phyloP scores from a whole-genome alignment of 2,888 invertebrate species.

The Pseudanteris insignis region DNA sequence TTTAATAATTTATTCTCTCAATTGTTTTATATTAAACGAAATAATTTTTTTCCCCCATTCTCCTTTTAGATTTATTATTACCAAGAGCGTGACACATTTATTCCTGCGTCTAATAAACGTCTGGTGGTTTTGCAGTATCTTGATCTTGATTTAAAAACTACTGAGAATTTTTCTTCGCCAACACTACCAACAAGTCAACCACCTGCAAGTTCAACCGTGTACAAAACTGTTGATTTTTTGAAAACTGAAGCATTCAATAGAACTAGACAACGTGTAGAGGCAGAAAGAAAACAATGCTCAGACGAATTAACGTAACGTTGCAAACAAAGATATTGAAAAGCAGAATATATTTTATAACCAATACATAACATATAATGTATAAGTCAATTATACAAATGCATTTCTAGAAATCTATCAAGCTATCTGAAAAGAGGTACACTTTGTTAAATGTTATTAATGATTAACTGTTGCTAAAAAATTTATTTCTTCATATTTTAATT shows the following conservation, averaged over 20 bases:
- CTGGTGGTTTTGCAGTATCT: slow-evolving; percentile 78
- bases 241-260: slow-evolving; percentile 93
- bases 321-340: neutral
- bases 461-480: too few relatives aligned
- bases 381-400: too few relatives aligned
- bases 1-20: too few relatives aligned
- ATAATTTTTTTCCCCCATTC: neutral
- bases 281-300: slow-evolving; percentile 69
- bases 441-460: too few relatives aligned
- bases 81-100: slow-evolving; percentile 58
- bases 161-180: slow-evolving; percentile 62
- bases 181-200: slow-evolving; percentile 64
- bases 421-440: too few relatives aligned
- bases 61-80: slow-evolving; percentile 54
- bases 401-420: too few relatives aligned
- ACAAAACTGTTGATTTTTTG: slow-evolving; percentile 92
- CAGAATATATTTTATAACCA: neutral
- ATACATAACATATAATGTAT: slow-evolving; percentile 6
- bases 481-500: too few relatives aligned
- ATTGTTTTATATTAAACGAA: too few relatives aligned
- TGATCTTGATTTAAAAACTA: slow-evolving; percentile 81
- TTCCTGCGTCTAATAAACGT: slow-evolving; percentile 54
- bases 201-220: slow-evolving; percentile 72
- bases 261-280: slow-evolving; percentile 82
- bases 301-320: slow-evolving; percentile 56